phyloP scores from a whole-genome alignment of 2,797 vertebrate genomes.

The Etheostoma nigrum region DNA sequence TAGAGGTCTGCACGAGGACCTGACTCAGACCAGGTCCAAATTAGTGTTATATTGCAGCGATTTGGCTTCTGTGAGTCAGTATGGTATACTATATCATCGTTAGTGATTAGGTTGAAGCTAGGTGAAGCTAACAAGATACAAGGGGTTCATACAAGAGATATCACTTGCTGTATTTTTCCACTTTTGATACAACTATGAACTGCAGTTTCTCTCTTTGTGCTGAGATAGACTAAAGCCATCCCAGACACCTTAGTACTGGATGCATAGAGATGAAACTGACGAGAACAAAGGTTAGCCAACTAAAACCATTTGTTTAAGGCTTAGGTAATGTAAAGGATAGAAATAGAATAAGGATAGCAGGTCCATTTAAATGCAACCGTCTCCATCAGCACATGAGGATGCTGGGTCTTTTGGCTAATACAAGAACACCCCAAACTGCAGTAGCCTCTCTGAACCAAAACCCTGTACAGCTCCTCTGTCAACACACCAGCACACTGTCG shows the following conservation, averaged over 20 bases:
- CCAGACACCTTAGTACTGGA: neutral
- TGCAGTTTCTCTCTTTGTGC: neutral
- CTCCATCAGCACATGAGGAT: neutral
- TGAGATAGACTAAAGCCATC: conserved; percentile 8
- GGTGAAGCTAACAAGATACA: neutral
- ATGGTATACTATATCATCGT: neutral
- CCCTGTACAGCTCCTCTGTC: neutral
- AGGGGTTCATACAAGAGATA: neutral
- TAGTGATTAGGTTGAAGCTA: neutral
- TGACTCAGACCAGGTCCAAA: neutral
- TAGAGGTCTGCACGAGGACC: too few relatives aligned
- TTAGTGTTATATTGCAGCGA: neutral
- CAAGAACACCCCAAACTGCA: neutral
- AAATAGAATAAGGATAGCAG: neutral
- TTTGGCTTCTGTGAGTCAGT: neutral
- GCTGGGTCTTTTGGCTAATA: neutral
- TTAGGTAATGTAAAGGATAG: neutral
- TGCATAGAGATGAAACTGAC: neutral
- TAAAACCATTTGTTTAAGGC: neutral
- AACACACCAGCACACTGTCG: neutral
- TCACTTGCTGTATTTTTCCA: neutral
- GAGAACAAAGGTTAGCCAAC: neutral
- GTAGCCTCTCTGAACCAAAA: neutral
- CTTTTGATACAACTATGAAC: neutral
- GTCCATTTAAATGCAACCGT: conserved; percentile 1